Base-by-base conservation (phyloP, 1,140 invertebrate species). In the Dufourea novaeangliae region DNA sequence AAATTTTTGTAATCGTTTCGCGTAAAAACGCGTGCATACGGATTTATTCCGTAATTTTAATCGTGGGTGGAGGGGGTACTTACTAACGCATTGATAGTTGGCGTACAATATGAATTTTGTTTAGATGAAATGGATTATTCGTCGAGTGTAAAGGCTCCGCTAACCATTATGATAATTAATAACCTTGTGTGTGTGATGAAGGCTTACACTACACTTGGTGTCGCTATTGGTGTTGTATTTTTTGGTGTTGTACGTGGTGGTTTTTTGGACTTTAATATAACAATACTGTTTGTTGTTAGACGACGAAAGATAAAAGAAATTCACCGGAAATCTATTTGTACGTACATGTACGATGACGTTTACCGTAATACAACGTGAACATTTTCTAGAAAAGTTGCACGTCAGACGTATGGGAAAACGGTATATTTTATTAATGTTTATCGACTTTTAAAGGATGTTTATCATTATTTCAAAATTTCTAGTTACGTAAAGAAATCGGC, bases 161-260 rank as follows among this genome's bases (percentile, higher is more conserved):
- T 91, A 91, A 91, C 90, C 86, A 89, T 80, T 83, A 78, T 82
- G 89, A 86, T 83, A 81, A 91, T 88, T 88, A 90, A 86, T 79
- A 91, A 92, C 88, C 88, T 91, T 91, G 90, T 92, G 90, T 91
- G 90, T 91, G 91, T 91, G 90, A 88, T 90, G 86, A 91, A 89
- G 88, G 91, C 92, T 92, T 92, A 91, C 90, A 91, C 90, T 92
- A 92, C 90, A 91, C 90, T 92, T 92, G 92, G 89, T 92, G 91
- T 92, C 91, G 92, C 91, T 92, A 91, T 92, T 92, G 91, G 88
- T 92, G 91, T 92, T 91, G 89, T 91, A 91, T 91, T 92, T 87
- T 70, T 92, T 91, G 88, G 88, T 92, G 91, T 91, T 92, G 90
- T 92, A 90, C 81, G 83, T 92, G 88, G 82, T 88, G 84, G 70